Evolutionary conservation across 2,888 invertebrate species (phyloP).

Genomic region (Torymus aiolomorphi): DNA sequence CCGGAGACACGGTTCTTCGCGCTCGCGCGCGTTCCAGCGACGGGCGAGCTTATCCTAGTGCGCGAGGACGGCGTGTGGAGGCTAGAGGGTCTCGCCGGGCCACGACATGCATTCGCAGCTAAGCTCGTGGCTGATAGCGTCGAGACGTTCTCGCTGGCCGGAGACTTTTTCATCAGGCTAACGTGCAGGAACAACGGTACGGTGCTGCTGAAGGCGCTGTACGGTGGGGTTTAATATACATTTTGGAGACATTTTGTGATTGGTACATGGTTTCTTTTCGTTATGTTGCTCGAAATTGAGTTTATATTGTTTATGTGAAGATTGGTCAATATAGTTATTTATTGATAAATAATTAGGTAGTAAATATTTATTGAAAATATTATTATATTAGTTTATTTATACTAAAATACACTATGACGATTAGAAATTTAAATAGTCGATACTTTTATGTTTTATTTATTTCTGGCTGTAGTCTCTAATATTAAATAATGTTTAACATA

Average conservation of each 20-base stretch:
- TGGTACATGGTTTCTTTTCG: neutral
- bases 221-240: slow-evolving; percentile 60
- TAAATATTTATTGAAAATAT: too few species aligned
- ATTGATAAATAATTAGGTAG: too few species aligned
- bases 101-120: slow-evolving; percentile 58
- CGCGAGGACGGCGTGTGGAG: slow-evolving; percentile 68
- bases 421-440: too few species aligned
- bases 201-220: slow-evolving; percentile 62
- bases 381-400: too few species aligned
- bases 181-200: slow-evolving; percentile 51
- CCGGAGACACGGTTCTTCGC: slow-evolving; percentile 18
- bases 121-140: slow-evolving; percentile 56
- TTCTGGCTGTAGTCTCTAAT: too few species aligned
- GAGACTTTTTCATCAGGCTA: slow-evolving; percentile 33
- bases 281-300: too few species aligned
- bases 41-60: slow-evolving; percentile 64
- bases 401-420: too few species aligned
- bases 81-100: slow-evolving; percentile 65
- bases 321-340: too few species aligned
- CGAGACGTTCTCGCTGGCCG: slow-evolving; percentile 55
- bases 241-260: neutral
- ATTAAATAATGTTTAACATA: too few species aligned
- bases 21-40: neutral
- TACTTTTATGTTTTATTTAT: too few species aligned
- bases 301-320: too few species aligned